Base-by-base conservation (phyloP, 2,797 vertebrate genomes). In the Bryconaethiops microstoma region DNA sequence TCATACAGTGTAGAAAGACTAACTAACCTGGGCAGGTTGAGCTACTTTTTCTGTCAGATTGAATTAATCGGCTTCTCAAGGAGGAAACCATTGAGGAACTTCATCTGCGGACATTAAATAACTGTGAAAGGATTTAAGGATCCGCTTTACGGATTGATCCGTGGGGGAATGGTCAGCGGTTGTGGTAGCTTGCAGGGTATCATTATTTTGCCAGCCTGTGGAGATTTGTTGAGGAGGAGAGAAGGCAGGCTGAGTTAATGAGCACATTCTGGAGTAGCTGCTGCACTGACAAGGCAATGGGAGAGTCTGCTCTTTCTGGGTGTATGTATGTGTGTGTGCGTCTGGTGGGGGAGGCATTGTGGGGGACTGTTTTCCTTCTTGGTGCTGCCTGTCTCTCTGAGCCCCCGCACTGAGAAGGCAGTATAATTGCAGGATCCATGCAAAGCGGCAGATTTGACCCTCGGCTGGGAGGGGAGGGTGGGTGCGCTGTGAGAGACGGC, bases 371-470 rank as follows among this genome's bases (percentile, higher is more conserved):
- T 89, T 23, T 71, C 39, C 45, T 88, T 84, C 63, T 86, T 82
- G 55, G 80, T 55, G 79, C 80, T 71, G 25, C 45, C 59, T 23
- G 25, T 73, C 59, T 23, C 42, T 63, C 13, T 63, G 25, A 29
- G 59, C 63, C 63, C 35, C 63, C 39, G 39, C 16, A 2, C 25
- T 54, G 69, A 25, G 69, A 71, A 25, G 84, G 85, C 35, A 69
- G 82, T 76, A 81, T 87, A 85, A 78, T 86, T 83, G 84, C 0
- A 19, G 81, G 85, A 76, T 60, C 85, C 76, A 81, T 64, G 69
- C 6, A 2, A 16, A 65, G 35, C 35, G 17, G 57, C 29, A 4
- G 1, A 29, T 65, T n/a, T 72, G 57, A 77, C 68, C 74, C 39
- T 72, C 52, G 25, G 48, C 16, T 4, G 21, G 21, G 21, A 1